Base-by-base conservation (phyloP, 37 sponge, comb jelly and placozoan species). In the Lycopodina hypogea region DNA sequence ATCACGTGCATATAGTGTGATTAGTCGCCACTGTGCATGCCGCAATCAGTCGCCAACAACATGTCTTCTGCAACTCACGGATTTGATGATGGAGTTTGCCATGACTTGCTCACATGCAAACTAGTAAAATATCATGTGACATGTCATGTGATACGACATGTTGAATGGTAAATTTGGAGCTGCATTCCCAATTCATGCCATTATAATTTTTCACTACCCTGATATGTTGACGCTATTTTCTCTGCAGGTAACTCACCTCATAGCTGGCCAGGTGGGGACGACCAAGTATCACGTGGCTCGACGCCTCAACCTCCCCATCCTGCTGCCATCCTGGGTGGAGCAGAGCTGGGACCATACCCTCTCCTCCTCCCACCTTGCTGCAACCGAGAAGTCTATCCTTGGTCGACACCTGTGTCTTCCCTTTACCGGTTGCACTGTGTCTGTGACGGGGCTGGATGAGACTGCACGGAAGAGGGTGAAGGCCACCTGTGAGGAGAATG, bases 251-350 rank as follows among this genome's bases (percentile, higher is more conserved):
- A 95, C 95, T 11, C 95, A 95, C 67, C 79, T 95, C 22, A 68
- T 95, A n/a, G 94, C 90, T 56, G 95, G 95, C 29, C 87, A 88
- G 63, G 95, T 95, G 21, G 84, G 89, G 22, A 94, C 88, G 21
- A 85, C 83, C 24, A 95, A 95, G 67, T 95, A 95, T 74, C 77
- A 87, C 24, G 93, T 88, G 63, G 97, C 97, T 9, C 48, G 81
- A 23, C 70, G 82, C 18, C 72, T 83, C 26, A 52, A 73, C 30
- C 78, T 89, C 19, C 95, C 95, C 0, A 80, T 97, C 18, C 71
- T 97, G 77, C 45, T 75, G 26, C 90, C 87, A 1, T 79, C 85
- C 14, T 97, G 97, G 97, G 84, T 97, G 30, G 84, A 81, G 42
- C 15, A 14, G 30, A 77, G 86, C 62, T 91, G 92, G 92, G 75